Conservation (phyloP, 2,113 vertebrate genomes). For the Lasiurus borealis region DNA sequence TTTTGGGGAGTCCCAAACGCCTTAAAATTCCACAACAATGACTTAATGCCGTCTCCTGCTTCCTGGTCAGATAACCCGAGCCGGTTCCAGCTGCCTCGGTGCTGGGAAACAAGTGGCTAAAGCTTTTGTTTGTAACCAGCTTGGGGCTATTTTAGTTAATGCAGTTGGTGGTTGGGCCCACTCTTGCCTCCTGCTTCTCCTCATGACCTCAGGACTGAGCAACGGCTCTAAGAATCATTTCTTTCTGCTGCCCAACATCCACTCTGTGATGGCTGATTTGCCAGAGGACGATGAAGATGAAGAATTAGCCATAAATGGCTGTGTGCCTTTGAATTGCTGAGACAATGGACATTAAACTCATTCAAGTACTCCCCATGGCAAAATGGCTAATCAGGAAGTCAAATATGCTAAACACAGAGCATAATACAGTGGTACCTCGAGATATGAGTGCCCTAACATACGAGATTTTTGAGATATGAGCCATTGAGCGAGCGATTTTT, state of each 20-base stretch:
- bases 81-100: background rate
- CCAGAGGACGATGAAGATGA: background rate
- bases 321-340: background rate
- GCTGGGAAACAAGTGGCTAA: background rate
- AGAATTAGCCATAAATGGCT: background rate
- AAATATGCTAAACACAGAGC: background rate
- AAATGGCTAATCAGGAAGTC: background rate
- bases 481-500: too few relatives aligned
- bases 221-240: background rate
- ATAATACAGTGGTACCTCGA: too few relatives aligned
- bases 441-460: too few relatives aligned
- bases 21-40: constrained; percentile 8
- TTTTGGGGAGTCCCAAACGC: background rate
- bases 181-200: background rate
- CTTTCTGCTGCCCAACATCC: background rate
- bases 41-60: background rate
- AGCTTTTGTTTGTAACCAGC: background rate
- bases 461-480: too few relatives aligned
- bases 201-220: background rate
- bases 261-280: background rate
- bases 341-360: background rate
- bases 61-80: background rate
- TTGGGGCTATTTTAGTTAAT: background rate
- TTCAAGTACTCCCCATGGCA: background rate
- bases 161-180: background rate